These are phyloP conservation scores for Atlantisia rogersi DNA, from an alignment of 2,113 vertebrate species.

Conservation along the genomic window DNA sequence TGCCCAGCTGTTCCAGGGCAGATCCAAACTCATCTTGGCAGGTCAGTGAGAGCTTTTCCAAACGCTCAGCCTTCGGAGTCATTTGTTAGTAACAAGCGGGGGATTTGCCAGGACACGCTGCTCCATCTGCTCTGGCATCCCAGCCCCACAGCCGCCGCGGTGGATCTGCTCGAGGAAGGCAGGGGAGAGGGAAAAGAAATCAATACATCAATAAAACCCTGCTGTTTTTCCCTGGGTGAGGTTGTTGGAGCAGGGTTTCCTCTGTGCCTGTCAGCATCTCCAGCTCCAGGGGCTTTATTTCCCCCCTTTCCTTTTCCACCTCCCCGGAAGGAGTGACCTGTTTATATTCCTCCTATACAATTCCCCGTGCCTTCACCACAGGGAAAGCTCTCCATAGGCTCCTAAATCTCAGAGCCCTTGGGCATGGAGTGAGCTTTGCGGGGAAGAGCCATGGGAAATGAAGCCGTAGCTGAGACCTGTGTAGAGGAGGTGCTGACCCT, in stretches of 20 bases:
- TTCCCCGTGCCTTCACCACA: background rate
- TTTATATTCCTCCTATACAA: slow-evolving; percentile 15
- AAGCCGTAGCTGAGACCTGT: background rate
- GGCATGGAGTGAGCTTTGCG: background rate
- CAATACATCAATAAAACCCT: too few species aligned
- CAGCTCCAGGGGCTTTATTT: too few species aligned
- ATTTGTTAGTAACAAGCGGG: slow-evolving; percentile 60
- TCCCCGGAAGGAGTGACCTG: background rate
- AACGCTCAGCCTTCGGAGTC: slow-evolving; percentile 41
- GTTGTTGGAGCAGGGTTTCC: background rate
- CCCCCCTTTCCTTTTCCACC: too few species aligned
- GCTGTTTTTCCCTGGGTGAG: slow-evolving; percentile 22
- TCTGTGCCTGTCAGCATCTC: background rate
- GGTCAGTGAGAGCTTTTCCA: slow-evolving; percentile 48
- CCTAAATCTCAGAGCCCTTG: background rate
- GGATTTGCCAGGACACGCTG: slow-evolving; percentile 53
- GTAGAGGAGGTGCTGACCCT: background rate
- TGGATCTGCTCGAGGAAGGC: background rate
- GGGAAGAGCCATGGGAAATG: background rate
- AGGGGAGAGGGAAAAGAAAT: background rate
- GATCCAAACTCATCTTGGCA: slow-evolving; percentile 51
- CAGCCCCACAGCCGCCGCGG: slow-evolving; percentile 32
- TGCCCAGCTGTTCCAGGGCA: slow-evolving; percentile 58
- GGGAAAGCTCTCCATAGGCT: background rate
- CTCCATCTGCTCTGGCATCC: slow-evolving; percentile 67